phyloP scores from a whole-genome alignment of 2,888 invertebrate species.

The Ganaspis brasiliensis region DNA sequence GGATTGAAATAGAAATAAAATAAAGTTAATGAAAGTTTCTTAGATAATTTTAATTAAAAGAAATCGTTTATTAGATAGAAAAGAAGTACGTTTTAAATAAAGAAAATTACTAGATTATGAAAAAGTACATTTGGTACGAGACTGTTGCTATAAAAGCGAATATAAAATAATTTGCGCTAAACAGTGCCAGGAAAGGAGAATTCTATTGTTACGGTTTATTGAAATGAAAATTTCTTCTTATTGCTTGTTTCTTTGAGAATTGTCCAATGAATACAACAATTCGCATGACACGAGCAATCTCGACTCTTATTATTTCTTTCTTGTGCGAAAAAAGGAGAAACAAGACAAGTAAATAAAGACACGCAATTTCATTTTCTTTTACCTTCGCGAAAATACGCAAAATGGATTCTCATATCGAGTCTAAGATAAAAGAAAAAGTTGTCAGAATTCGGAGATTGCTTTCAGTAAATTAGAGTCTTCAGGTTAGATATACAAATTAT shows the following conservation, averaged over 20 bases:
- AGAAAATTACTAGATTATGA: constrained; percentile 1
- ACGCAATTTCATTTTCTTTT: constrained; percentile 30
- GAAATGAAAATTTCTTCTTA: constrained; percentile 11
- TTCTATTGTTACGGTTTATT: constrained; percentile 9
- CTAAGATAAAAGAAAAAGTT: neutral
- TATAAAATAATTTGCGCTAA: constrained; percentile 10
- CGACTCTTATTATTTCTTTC: neutral
- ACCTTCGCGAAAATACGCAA: constrained; percentile 17
- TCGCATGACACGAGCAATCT: constrained; percentile 7
- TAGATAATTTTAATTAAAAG: neutral
- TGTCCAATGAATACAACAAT: neutral
- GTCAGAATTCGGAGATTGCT: neutral
- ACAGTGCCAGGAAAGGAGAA: neutral
- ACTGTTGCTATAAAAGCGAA: neutral
- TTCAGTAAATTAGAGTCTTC: constrained; percentile 3
- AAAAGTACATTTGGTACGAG: neutral
- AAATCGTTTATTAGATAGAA: neutral
- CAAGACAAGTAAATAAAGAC: constrained; percentile 9
- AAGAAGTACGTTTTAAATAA: neutral
- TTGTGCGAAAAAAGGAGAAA: neutral
- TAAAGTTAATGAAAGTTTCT: neutral
- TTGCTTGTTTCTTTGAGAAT: constrained; percentile 3
- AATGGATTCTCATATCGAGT: constrained; percentile 14
- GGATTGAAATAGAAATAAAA: neutral
- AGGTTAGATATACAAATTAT: neutral